Conservation (phyloP, 2,888 invertebrate genomes). For the Polylopha cassiicola region DNA sequence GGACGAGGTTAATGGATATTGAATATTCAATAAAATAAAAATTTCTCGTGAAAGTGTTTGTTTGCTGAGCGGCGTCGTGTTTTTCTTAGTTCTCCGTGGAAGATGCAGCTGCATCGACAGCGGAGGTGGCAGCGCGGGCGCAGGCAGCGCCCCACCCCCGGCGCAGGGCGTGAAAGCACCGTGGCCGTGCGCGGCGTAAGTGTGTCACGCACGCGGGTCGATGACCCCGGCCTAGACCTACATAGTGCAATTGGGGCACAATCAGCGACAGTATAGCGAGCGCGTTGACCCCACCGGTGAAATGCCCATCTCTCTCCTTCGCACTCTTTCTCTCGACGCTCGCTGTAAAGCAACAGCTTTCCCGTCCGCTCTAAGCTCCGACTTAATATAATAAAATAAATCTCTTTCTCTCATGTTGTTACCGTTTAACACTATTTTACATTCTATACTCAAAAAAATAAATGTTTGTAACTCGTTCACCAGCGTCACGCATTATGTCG, state of each 20-base stretch:
- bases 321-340: conserved; percentile 73
- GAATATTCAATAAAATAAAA: conserved; percentile 5
- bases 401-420: too few species aligned
- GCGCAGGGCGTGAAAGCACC: conserved; percentile 69
- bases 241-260: conserved; percentile 74
- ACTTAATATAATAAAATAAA: too few species aligned
- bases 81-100: conserved; percentile 67
- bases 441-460: too few species aligned
- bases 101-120: conserved; percentile 17
- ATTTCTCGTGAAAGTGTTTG: conserved; percentile 25
- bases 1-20: neutral
- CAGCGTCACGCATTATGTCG: conserved; percentile 31
- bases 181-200: conserved; percentile 64
- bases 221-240: conserved; percentile 78
- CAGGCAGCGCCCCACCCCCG: conserved; percentile 56
- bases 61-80: conserved; percentile 34
- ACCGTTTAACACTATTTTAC: too few species aligned
- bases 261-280: conserved; percentile 75
- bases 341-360: conserved; percentile 53
- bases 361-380: conserved; percentile 38
- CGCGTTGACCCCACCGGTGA: conserved; percentile 74
- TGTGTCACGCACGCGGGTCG: conserved; percentile 74
- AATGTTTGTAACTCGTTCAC: conserved; percentile 5
- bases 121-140: conserved; percentile 28
- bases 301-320: conserved; percentile 73